Evolutionary conservation across 2,797 vertebrate species (phyloP).

Genomic region (Pseudomugil tenellus): DNA sequence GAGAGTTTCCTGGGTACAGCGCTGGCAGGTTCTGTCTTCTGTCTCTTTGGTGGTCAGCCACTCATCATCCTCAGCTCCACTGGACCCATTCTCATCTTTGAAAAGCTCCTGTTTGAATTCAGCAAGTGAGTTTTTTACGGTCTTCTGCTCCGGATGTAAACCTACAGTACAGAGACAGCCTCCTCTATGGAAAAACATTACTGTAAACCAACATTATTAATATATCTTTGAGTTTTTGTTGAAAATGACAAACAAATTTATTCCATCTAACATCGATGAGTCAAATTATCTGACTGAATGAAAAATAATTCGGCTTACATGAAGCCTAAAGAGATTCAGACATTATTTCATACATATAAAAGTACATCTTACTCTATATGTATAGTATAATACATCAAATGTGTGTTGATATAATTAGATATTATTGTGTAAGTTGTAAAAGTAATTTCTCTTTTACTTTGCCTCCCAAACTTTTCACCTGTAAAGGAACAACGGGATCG

Average conservation of each 20-base stretch:
- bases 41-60: constrained; percentile 92
- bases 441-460: not conserved
- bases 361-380: not conserved
- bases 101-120: constrained; percentile 97
- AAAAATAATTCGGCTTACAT: no score
- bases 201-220: not conserved
- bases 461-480: not conserved
- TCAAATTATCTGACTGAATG: not conserved
- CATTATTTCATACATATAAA: not conserved
- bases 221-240: not conserved
- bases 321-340: not conserved
- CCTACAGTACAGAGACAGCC: no score
- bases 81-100: constrained; percentile 98
- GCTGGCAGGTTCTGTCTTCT: constrained; percentile 92
- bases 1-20: constrained; percentile 97
- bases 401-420: not conserved
- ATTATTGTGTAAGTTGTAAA: not conserved
- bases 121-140: constrained; percentile 89
- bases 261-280: not conserved
- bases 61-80: constrained; percentile 99
- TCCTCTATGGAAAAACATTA: not conserved
- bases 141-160: not conserved
- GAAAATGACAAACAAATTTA: not conserved
- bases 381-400: not conserved
- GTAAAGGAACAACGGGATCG: constrained; percentile 88